Percentiles rank a stretch among this genome's conserved stretches.
Conservation (phyloP, 2,888 invertebrate genomes). For the Teleiodes luculella region DNA sequence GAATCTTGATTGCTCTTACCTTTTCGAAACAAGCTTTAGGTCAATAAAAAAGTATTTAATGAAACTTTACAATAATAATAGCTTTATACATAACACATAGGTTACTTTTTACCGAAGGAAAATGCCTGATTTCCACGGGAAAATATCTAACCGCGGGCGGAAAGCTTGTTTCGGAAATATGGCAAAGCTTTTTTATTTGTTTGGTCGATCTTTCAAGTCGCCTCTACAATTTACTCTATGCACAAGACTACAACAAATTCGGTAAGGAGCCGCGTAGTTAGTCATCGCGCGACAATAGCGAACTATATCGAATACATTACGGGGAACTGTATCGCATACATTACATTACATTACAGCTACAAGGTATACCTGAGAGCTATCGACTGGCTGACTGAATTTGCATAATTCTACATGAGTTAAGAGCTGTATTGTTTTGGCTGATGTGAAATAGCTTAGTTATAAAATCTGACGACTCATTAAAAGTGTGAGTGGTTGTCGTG, state of each 20-base stretch:
- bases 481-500: not conserved
- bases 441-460: not conserved
- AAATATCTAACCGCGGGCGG: too few relatives aligned
- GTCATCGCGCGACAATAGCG: conserved; percentile 47
- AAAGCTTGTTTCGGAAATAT: too few relatives aligned
- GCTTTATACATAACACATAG: too few relatives aligned
- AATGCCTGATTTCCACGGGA: too few relatives aligned
- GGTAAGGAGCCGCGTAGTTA: conserved; percentile 42
- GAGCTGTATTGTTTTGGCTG: conserved; percentile 20
- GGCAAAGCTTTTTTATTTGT: too few relatives aligned
- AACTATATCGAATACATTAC: conserved; percentile 22
- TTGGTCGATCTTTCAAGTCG: not conserved
- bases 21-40: too few relatives aligned
- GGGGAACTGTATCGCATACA: conserved; percentile 17
- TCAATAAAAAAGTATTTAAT: too few relatives aligned
- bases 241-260: conserved; percentile 36
- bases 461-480: not conserved
- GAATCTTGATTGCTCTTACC: too few relatives aligned
- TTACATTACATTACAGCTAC: conserved; percentile 15
- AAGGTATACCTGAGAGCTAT: conserved; percentile 2
- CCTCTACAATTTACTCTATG: conserved; percentile 31
- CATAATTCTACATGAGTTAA: conserved; percentile 48
- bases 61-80: too few relatives aligned
- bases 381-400: conserved; percentile 31
- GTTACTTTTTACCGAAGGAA: too few relatives aligned